Evolutionary conservation across 1,140 invertebrate genomes (phyloP), one percentile per base, ranked within the genome.

Genomic region (Drosophila parvula): DNA sequence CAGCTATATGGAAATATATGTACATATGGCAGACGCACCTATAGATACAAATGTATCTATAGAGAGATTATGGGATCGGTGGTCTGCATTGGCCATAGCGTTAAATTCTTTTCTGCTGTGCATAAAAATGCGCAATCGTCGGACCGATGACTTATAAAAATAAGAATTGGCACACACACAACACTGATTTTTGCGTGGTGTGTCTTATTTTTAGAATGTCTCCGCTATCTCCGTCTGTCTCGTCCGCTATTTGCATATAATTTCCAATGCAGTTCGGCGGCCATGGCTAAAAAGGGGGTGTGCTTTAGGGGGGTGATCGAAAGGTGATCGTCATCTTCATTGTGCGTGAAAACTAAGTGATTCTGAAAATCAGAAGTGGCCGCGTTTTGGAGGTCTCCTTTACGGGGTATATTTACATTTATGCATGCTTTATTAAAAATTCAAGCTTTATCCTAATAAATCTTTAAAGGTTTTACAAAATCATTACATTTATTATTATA

Each of bases 231-330:
- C 18, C 51, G 51, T 36, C 51, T 53, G 40, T 55, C 57, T 62
- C 43, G 55, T 47, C 53, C n/a, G 68, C 57, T 76, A 44, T 86
- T 88, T 88, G 83, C 84, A 88, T 89, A 88, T 78, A 62, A 89
- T 83, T 86, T 86, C 83, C 83, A 88, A 86, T 86, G 83, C 84
- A 86, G 57, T 71, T 71, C 65, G 68, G 51, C 55, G 68, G 51
- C 51, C 68, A 48, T 50, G 65, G 53, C n/a, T 41, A 41, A 44
- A 41, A 38, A 40, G 47, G 28, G 38, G 51, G 18, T n/a, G 51
- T 32, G 14, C 11, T 51, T 18, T 4, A 16, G 32, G 11, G n/a
- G 28, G 34, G 44, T n/a, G 57, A 74, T 67, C 59, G 48, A 75
- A 60, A 48, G 61, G 55, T 69, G 56, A 76, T 59, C 73, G 61